Evolutionary conservation across 2,113 vertebrate species (phyloP).

Genomic region (Danio rerio): GRCz12tu NC_133181.1:4150501-4151000

Average conservation of each 20-base stretch:
- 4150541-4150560: too few relatives aligned
- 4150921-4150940: background rate
- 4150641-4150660: too few relatives aligned
- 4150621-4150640: too few relatives aligned
- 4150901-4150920: conserved; percentile 37
- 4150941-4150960: background rate
- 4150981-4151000: conserved; percentile 26
- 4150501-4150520: too few relatives aligned
- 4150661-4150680: too few relatives aligned
- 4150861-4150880: conserved; percentile 30
- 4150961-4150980: background rate
- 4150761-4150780: background rate
- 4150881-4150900: conserved; percentile 39
- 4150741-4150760: background rate
- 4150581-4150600: too few relatives aligned
- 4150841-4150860: conserved; percentile 46
- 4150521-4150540: too few relatives aligned
- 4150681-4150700: too few relatives aligned
- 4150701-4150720: too few relatives aligned
- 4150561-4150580: too few relatives aligned
- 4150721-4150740: too few relatives aligned
- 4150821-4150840: background rate
- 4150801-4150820: background rate
- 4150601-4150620: too few relatives aligned
- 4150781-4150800: background rate